Evolutionary conservation across 2,888 invertebrate species (phyloP).

Genomic region (Polyploca ridens): DNA sequence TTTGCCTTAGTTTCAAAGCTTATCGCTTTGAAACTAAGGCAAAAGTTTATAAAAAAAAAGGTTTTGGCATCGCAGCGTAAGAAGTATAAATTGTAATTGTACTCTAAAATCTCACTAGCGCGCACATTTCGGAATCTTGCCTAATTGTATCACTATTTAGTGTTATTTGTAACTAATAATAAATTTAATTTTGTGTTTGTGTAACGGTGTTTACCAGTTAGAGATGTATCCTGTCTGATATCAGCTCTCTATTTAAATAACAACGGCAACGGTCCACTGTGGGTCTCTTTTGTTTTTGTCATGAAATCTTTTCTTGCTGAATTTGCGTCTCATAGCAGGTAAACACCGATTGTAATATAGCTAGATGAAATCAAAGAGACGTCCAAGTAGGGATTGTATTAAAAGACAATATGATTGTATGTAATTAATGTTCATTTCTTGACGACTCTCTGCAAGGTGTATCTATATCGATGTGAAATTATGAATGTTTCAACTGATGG

Average conservation of each 20-base stretch:
- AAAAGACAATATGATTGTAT: constrained; percentile 72
- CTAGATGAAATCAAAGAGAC: constrained; percentile 80
- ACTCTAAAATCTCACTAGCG: constrained; percentile 26
- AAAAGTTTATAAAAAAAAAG: too few species aligned
- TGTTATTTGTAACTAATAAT: constrained; percentile 25
- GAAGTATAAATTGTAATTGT: constrained; percentile 16
- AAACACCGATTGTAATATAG: constrained; percentile 44
- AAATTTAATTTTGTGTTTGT: constrained; percentile 30
- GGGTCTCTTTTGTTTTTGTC: neutral
- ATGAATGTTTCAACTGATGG: neutral
- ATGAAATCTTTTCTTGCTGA: neutral
- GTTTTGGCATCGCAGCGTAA: neutral
- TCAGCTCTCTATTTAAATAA: neutral
- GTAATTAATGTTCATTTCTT: constrained; percentile 18
- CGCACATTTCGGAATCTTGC: constrained; percentile 59
- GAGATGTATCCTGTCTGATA: constrained; percentile 17
- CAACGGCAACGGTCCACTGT: neutral
- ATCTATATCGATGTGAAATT: constrained; percentile 1
- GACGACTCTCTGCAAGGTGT: constrained; percentile 17
- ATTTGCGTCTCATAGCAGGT: constrained; percentile 14
- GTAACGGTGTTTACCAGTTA: constrained; percentile 47
- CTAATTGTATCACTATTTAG: constrained; percentile 50
- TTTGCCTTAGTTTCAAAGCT: too few species aligned
- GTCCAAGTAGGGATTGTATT: constrained; percentile 72
- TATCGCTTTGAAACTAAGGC: too few species aligned